Conservation (phyloP, 2,888 invertebrate species). For the Temnothorax unifasciatus region DNA sequence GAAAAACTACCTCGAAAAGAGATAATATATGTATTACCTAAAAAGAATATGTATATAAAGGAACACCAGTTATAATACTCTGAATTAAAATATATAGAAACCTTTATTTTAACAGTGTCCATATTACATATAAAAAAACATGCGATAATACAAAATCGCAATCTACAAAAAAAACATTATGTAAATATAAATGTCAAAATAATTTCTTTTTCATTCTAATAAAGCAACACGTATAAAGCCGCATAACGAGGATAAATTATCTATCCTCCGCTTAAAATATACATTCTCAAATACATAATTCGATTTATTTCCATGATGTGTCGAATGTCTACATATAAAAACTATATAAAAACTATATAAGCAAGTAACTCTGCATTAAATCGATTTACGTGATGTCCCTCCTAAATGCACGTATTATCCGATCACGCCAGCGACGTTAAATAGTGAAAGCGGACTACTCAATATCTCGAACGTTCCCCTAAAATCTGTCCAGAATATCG, state of each 20-base stretch:
- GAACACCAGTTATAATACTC: conserved; percentile 72
- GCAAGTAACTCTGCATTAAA: conserved; percentile 34
- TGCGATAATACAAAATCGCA: conserved; percentile 55
- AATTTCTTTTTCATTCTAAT: conserved; percentile 12
- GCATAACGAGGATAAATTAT: conserved; percentile 19
- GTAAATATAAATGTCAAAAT: conserved; percentile 38
- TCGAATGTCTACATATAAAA: conserved; percentile 35
- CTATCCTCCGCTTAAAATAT: conserved; percentile 39
- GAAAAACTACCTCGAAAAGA: not conserved
- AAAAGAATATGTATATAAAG: conserved; percentile 38
- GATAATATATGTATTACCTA: conserved; percentile 26
- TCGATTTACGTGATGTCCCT: conserved; percentile 51
- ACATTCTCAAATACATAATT: conserved; percentile 20
- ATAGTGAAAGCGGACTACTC: conserved; percentile 43
- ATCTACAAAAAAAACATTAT: conserved; percentile 32
- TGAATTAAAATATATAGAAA: conserved; percentile 65
- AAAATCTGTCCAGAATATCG: conserved; percentile 53
- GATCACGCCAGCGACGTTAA: conserved; percentile 45
- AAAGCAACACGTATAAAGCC: conserved; percentile 22
- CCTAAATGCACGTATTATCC: conserved; percentile 47
- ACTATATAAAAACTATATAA: conserved; percentile 38
- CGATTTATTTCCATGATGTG: conserved; percentile 1
- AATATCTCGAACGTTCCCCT: conserved; percentile 39
- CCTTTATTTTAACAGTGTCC: conserved; percentile 75
- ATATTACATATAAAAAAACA: conserved; percentile 70